These are phyloP conservation scores for Mantis religiosa DNA, from an alignment of 2,888 invertebrate genomes.

Conservation along the genomic window DNA sequence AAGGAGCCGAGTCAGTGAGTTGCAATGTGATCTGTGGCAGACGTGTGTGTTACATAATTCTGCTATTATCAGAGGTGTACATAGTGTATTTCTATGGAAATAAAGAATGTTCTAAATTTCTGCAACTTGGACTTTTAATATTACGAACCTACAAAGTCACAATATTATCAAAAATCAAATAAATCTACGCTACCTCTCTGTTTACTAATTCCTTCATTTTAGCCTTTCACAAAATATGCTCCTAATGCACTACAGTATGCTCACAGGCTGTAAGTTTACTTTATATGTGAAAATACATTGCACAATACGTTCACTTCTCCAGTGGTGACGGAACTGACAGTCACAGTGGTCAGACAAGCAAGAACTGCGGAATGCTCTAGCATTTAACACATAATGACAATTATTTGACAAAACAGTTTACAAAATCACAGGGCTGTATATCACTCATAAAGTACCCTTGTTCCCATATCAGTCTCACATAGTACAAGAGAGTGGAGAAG, in stretches of 20 bases:
- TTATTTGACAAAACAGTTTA: not conserved
- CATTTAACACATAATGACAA: not conserved
- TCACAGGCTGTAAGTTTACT: not conserved
- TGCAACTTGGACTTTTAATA: no score
- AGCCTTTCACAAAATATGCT: not conserved
- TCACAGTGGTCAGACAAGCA: slow-evolving; percentile 17
- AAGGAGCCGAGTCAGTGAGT: no score
- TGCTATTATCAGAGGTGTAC: no score
- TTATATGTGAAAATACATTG: not conserved
- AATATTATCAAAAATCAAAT: no score
- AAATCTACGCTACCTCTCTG: no score
- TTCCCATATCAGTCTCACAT: not conserved
- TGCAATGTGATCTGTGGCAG: no score
- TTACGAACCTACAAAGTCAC: no score
- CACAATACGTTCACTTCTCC: not conserved
- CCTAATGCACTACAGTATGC: not conserved
- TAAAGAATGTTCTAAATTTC: no score
- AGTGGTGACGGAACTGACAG: not conserved
- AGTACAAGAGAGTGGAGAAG: not conserved
- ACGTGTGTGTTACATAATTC: no score
- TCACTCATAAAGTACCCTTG: no score
- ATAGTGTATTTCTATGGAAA: no score
- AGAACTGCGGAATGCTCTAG: slow-evolving; percentile 15
- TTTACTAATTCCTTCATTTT: not conserved
- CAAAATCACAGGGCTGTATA: not conserved